phyloP scores from a whole-genome alignment of 2,888 invertebrate species.

The Athripsodes cinereus region DNA sequence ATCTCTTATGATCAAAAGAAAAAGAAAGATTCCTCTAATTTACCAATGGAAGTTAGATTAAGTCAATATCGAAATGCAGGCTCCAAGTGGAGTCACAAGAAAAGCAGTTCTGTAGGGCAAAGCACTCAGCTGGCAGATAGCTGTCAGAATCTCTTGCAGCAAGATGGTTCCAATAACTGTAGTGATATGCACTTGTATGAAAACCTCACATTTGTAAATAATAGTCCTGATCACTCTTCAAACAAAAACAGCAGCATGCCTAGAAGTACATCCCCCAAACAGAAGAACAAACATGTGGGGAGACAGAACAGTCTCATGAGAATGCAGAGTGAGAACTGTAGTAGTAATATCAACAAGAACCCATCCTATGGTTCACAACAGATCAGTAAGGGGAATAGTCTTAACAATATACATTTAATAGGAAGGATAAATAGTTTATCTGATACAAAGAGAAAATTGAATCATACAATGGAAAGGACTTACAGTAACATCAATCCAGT shows the following conservation, averaged over 20 bases:
- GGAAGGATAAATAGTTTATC: constrained; percentile 22
- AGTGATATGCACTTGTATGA: constrained; percentile 42
- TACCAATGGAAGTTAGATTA: constrained; percentile 45
- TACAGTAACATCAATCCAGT: constrained; percentile 21
- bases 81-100: constrained; percentile 35
- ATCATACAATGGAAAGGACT: constrained; percentile 12
- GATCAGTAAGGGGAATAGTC: constrained; percentile 21
- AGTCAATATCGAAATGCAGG: constrained; percentile 39
- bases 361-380: too few species aligned
- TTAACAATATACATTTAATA: constrained; percentile 23
- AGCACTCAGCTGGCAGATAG: constrained; percentile 45
- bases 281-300: constrained; percentile 35
- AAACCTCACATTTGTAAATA: constrained; percentile 37
- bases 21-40: constrained; percentile 40
- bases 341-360: constrained; percentile 10
- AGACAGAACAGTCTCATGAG: constrained; percentile 40
- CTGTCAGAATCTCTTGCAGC: constrained; percentile 43
- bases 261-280: constrained; percentile 30
- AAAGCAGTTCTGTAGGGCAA: constrained; percentile 47
- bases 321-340: constrained; percentile 15
- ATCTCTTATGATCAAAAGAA: constrained; percentile 36
- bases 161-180: constrained; percentile 38
- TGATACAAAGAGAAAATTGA: constrained; percentile 17
- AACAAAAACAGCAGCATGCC: constrained; percentile 46
- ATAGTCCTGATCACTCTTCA: constrained; percentile 9